Base-by-base conservation (phyloP, 2,797 vertebrate genomes). In the Cichlasoma orientale region DNA sequence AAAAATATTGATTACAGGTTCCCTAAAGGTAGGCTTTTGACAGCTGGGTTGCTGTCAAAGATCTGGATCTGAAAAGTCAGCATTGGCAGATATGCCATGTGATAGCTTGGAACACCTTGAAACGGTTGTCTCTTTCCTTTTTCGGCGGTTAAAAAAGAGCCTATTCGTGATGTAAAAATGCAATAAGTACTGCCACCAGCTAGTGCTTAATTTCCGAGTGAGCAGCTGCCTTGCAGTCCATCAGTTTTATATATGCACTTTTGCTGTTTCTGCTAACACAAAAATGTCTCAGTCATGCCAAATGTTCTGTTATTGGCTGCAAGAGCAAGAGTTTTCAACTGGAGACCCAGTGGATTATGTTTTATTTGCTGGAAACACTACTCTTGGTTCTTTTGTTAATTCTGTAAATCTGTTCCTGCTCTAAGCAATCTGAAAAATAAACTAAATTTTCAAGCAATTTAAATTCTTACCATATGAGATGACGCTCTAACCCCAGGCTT, bases 211-310 rank as follows among this genome's bases (percentile, higher is more conserved):
- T 63, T 44, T 63, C 38, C 21, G 27, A 63, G 38, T 44, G 14
- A 63, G 38, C 21, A 27, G 59, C 59, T 63, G 59, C 8, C 59
- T 44, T 63, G 38, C 38, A 44, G 38, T 63, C 38, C 21, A 63
- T 25, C 59, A 44, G 59, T 44, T 63, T 63, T 44, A 63, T 63
- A 63, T 25, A 63, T 63, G 38, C 38, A 25, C 21, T 44, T 44
- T 38, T 44, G 38, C 38, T 18, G 21, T 25, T 63, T 63, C 38
- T 44, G 38, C 59, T 63, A 41, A 41, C 33, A 41, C 13, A 41
- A 63, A 63, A 63, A 63, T 44, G 38, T 63, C 59, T 63, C 21
- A 63, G 59, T 63, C 38, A 63, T 44, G 38, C 38, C 59, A 63
- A 63, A 44, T 63, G 4, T 44, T 63, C 59, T 63, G 59, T 63